phyloP scores from a whole-genome alignment of 2,888 invertebrate genomes.

The Lasioglossum malachurum region DNA sequence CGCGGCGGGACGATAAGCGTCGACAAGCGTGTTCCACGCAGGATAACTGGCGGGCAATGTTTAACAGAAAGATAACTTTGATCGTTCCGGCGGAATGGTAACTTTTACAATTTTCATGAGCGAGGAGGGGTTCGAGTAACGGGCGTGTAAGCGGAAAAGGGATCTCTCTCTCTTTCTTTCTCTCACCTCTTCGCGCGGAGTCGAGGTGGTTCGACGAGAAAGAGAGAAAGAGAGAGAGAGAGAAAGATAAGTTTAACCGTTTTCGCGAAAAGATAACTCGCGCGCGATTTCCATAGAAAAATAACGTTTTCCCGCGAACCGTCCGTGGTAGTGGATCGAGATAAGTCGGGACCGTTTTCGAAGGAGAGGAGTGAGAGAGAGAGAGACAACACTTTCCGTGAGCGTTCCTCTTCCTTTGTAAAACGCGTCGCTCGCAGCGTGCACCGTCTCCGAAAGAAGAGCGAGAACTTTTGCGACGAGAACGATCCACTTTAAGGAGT shows the following conservation, averaged over 20 bases:
- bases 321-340: not conserved
- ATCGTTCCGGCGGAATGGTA: conserved; percentile 7
- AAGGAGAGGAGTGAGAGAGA: not conserved
- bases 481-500: not conserved
- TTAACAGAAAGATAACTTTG: conserved; percentile 13
- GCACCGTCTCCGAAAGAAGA: not conserved
- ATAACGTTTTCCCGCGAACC: not conserved
- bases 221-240: not conserved
- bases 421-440: not conserved
- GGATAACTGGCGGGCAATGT: not conserved
- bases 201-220: not conserved
- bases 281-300: conserved; percentile 19
- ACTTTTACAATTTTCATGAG: conserved; percentile 23
- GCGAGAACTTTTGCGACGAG: not conserved
- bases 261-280: conserved; percentile 11
- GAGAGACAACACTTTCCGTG: not conserved
- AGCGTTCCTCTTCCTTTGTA: not conserved
- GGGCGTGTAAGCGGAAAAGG: not conserved
- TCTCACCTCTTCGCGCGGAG: not conserved
- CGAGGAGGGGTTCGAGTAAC: not conserved
- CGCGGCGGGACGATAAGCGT: not conserved
- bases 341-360: not conserved
- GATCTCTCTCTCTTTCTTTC: not conserved
- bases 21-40: not conserved
- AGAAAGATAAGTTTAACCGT: not conserved